Conservation (phyloP, 2,888 invertebrate species). For the Lasioglossum lativentre region DNA sequence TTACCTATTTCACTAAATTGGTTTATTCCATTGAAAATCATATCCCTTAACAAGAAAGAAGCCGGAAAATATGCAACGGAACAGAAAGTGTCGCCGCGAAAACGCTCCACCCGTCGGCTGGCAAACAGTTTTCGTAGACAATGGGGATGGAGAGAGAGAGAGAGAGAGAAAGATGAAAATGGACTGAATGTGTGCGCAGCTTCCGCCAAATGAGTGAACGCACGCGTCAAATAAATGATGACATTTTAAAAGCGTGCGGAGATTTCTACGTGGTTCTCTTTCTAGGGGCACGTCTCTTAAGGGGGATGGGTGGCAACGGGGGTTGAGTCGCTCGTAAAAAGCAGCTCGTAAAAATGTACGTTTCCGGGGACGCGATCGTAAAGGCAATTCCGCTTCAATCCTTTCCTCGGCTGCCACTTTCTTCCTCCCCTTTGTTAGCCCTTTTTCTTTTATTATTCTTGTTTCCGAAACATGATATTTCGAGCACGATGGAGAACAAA, state of each 20-base stretch:
- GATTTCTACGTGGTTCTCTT: conserved; percentile 25
- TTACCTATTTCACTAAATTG: no score
- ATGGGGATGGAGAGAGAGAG: conserved; percentile 20
- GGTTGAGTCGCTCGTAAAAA: conserved; percentile 50
- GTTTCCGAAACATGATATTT: conserved; percentile 29
- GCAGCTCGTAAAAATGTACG: conserved; percentile 58
- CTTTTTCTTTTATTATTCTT: background rate
- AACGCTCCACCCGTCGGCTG: conserved; percentile 9
- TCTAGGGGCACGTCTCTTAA: background rate
- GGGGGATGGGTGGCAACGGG: background rate
- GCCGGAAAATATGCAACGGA: background rate
- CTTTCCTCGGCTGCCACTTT: conserved; percentile 17
- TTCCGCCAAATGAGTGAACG: conserved; percentile 39
- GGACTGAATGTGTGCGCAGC: conserved; percentile 25
- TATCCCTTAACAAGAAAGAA: no score
- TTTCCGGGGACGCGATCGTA: conserved; percentile 56
- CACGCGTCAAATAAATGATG: conserved; percentile 54
- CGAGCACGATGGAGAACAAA: background rate
- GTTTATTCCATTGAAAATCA: no score
- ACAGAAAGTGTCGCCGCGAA: conserved; percentile 9
- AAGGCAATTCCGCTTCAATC: conserved; percentile 59
- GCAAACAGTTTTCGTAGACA: conserved; percentile 37
- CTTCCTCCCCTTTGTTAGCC: background rate
- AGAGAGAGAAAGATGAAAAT: conserved; percentile 22
- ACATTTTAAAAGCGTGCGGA: conserved; percentile 45